Percentiles rank a stretch among this genome's conserved stretches.
These are phyloP conservation scores for Aphidius ervi DNA, from an alignment of 1,140 invertebrate genomes.

Conservation along the genomic window DNA sequence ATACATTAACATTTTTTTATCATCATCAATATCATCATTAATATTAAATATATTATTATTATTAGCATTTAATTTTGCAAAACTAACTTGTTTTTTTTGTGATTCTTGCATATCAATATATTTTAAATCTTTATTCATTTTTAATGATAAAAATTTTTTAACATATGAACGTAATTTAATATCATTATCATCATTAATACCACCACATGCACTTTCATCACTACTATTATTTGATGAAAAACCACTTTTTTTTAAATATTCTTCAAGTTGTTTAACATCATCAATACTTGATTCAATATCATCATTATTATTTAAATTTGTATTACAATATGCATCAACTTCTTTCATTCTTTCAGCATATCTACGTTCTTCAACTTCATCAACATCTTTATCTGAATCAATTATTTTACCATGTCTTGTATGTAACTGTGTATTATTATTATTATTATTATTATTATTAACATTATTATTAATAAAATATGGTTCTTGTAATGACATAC, in stretches of 20 bases:
- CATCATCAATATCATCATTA: conserved; percentile 26
- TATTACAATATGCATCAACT: conserved; percentile 10
- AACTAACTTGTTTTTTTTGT: conserved; percentile 67
- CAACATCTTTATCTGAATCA: conserved; percentile 50
- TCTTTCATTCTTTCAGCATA: conserved; percentile 42
- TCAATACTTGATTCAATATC: conserved; percentile 56
- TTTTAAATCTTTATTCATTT: conserved; percentile 56
- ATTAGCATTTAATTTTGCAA: conserved; percentile 42
- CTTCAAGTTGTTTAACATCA: conserved; percentile 64
- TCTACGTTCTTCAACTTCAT: conserved; percentile 46
- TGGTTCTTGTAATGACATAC: conserved; percentile 68
- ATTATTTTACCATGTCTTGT: conserved; percentile 33
- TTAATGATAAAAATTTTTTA: conserved; percentile 58
- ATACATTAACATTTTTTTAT: conserved; percentile 60
- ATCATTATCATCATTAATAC: conserved; percentile 58
- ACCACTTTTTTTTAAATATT: conserved; percentile 69
- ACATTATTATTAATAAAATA: conserved; percentile 63
- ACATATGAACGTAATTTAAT: conserved; percentile 68
- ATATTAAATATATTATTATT: neutral
- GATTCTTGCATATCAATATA: conserved; percentile 59
- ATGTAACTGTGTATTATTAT: conserved; percentile 53
- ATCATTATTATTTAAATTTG: conserved; percentile 29
- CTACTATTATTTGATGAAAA: conserved; percentile 65
- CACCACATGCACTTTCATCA: conserved; percentile 41
- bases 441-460: conserved; percentile 59